Evolutionary conservation across 2,888 invertebrate genomes (phyloP).

Genomic region (Flexamia atlantica): DNA sequence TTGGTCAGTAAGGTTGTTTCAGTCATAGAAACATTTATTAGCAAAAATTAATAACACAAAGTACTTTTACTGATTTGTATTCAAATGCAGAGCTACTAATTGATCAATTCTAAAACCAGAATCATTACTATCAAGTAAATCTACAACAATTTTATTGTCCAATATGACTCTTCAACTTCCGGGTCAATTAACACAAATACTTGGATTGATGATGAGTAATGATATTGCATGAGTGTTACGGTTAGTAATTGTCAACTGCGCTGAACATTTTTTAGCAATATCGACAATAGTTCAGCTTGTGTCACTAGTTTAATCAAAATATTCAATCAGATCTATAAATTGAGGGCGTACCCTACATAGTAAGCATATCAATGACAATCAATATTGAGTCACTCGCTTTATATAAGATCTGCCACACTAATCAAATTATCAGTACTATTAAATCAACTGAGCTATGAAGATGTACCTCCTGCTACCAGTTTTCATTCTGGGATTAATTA

Average conservation of each 20-base stretch:
- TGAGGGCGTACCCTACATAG: neutral
- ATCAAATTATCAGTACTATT: neutral
- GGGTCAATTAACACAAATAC: neutral
- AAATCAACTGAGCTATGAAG: neutral
- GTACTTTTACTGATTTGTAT: too few species aligned
- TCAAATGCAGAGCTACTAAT: too few species aligned
- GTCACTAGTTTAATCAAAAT: neutral
- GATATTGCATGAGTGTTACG: too few species aligned
- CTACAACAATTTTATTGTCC: too few species aligned
- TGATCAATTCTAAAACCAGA: too few species aligned
- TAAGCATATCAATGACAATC: neutral
- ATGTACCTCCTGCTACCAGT: neutral
- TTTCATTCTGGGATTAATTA: neutral
- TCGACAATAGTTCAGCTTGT: slow-evolving; percentile 13
- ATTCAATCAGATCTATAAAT: neutral
- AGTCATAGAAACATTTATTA: too few species aligned
- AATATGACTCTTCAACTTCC: too few species aligned
- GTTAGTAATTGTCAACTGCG: slow-evolving; percentile 1
- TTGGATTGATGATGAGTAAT: neutral
- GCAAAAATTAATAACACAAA: too few species aligned
- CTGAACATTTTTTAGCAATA: neutral
- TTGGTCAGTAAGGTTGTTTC: too few species aligned
- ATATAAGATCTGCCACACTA: slow-evolving; percentile 3
- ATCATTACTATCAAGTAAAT: too few species aligned
- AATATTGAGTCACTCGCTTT: neutral